Base-by-base conservation (phyloP, 2,888 invertebrate genomes). In the Azorinus chamasolen region DNA sequence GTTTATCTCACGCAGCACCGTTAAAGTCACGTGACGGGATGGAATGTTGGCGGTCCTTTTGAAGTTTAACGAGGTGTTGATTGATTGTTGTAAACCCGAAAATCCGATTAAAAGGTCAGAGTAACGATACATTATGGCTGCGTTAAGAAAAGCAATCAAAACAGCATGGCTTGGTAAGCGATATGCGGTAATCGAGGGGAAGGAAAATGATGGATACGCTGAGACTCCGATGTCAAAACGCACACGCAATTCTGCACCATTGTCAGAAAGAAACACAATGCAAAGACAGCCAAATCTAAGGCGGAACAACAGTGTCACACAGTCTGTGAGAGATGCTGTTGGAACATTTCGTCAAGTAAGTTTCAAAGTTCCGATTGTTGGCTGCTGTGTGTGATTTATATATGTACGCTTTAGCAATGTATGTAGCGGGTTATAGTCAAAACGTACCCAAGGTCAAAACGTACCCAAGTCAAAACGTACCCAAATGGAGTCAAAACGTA, bases 261-360 rank as follows among this genome's bases (percentile, higher is more conserved):
- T 68, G 20, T 63, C 69, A 4, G 59, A 69, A 50, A 37, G 61
- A 24, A 57, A 25, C 16, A 41, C 24, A 12, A 54, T 50, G 24
- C 46, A 65, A 24, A 46, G 55, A 14, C 24, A 37, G 16, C 41
- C 53, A 16, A 41, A 54, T 43, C 72, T 87, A 10, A 54, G 82
- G 25, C 66, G 88, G 54, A 85, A 87, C 50, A 84, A 84, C 22
- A 84, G 82, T 45, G 61, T 88, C 14, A 87, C 88, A 18, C 79
- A 81, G 59, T 89, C 89, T 0, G 87, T 90, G 18, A 76, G 89
- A 46, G 88, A 89, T 78, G 90, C 88, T 18, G 87, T 90, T 39
- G 90, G 89, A 32, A 85, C 78, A 32, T 69, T 90, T 25, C 84
- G 84, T 80, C 89, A 90, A 88, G 89, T 88, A 63, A 65, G 43